Conservation (phyloP, 2,888 invertebrate genomes). For the Drepanosiphum platanoidis region DNA sequence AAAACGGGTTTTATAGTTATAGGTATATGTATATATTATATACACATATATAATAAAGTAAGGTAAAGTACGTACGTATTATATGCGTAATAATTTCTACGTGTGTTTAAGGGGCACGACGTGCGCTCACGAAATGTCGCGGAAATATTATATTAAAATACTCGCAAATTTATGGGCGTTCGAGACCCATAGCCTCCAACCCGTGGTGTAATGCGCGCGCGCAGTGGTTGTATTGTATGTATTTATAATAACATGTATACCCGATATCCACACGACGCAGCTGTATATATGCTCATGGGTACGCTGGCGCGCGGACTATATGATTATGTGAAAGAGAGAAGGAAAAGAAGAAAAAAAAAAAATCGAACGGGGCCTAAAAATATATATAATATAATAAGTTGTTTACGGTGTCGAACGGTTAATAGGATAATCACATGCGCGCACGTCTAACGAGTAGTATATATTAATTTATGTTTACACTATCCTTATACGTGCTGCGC, state of each 20-base stretch:
- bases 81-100: neutral
- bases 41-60: too few relatives aligned
- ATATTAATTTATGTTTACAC: slow-evolving; percentile 34
- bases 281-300: neutral
- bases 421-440: slow-evolving; percentile 46
- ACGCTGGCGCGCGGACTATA: neutral
- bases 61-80: neutral
- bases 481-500: neutral
- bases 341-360: neutral
- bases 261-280: neutral
- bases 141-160: neutral
- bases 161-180: slow-evolving; percentile 17
- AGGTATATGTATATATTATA: neutral
- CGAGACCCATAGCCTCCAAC: slow-evolving; percentile 3
- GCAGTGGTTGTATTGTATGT: neutral
- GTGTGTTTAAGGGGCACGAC: slow-evolving; percentile 20
- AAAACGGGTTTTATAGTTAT: neutral
- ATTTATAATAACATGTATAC: neutral
- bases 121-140: slow-evolving; percentile 23
- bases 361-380: slow-evolving; percentile 13
- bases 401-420: slow-evolving; percentile 45
- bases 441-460: slow-evolving; percentile 28
- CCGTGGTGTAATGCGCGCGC: slow-evolving; percentile 6
- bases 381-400: slow-evolving; percentile 10
- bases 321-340: neutral